Percentiles rank a stretch among this genome's conserved stretches.
Conservation (phyloP, 2,888 invertebrate genomes). For the Callimorpha dominula region DNA sequence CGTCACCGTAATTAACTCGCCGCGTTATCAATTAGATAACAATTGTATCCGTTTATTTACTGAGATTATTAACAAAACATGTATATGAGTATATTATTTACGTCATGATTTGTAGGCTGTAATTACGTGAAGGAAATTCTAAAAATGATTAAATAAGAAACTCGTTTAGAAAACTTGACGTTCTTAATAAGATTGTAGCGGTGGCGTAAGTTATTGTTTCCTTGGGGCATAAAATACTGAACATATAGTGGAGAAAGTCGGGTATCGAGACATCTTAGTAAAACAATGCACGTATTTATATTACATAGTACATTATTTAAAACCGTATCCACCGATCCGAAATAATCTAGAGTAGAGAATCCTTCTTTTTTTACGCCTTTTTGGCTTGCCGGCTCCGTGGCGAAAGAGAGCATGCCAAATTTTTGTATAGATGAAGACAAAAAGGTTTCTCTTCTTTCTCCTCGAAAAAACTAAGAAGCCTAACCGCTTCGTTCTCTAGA, state of each 20-base stretch:
- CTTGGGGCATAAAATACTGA: constrained; percentile 22
- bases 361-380: too few relatives aligned
- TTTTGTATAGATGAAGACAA: too few relatives aligned
- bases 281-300: neutral
- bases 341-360: too few relatives aligned
- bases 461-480: too few relatives aligned
- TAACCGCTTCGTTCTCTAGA: too few relatives aligned
- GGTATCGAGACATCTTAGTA: neutral
- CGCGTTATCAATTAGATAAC: constrained; percentile 48
- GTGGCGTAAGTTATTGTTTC: constrained; percentile 28
- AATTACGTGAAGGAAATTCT: constrained; percentile 26
- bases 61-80: constrained; percentile 47
- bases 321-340: too few relatives aligned
- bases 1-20: constrained; percentile 29
- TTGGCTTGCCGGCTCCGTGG: too few relatives aligned
- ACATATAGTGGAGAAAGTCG: neutral
- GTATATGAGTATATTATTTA: constrained; percentile 23
- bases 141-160: constrained; percentile 30
- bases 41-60: constrained; percentile 58
- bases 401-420: too few relatives aligned
- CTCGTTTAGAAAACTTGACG: constrained; percentile 31
- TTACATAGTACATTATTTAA: neutral
- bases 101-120: constrained; percentile 22
- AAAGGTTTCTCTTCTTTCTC: too few relatives aligned
- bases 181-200: constrained; percentile 18